Evolutionary conservation across 2,888 invertebrate species (phyloP).

Genomic region (Catocala sponsa): DNA sequence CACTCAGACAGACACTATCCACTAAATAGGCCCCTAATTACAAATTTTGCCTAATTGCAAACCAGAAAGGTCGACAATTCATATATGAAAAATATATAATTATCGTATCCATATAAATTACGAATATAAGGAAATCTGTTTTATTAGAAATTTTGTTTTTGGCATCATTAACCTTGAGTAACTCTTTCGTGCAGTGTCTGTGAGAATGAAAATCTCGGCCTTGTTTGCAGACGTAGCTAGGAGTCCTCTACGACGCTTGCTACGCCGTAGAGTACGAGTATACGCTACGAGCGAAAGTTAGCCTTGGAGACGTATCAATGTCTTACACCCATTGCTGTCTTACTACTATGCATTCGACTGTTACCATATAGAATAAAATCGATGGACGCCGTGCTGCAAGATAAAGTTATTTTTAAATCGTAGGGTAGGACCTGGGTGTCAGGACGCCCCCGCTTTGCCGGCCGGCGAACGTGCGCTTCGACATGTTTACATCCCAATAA

Average conservation of each 20-base stretch:
- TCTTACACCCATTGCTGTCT: constrained; percentile 23
- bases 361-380: not conserved
- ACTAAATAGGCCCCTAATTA: not conserved
- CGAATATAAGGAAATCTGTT: constrained; percentile 8
- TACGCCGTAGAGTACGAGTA: constrained; percentile 31
- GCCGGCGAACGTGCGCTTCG: constrained; percentile 56
- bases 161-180: constrained; percentile 21
- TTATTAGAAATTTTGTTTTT: constrained; percentile 26
- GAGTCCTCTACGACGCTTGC: constrained; percentile 18
- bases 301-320: constrained; percentile 17
- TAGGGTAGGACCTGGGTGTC: constrained; percentile 13
- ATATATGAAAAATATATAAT: constrained; percentile 1
- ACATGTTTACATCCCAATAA: constrained; percentile 58
- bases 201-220: constrained; percentile 25
- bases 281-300: constrained; percentile 33
- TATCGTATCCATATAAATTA: constrained; percentile 4
- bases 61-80: not conserved
- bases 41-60: constrained; percentile 2
- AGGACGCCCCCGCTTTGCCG: constrained; percentile 22
- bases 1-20: not conserved
- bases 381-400: constrained; percentile 14
- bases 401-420: constrained; percentile 9
- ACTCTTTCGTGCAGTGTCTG: constrained; percentile 16
- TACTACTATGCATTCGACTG: not conserved
- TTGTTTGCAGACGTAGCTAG: constrained; percentile 38